Percentiles rank a stretch among this genome's conserved stretches.
phyloP scores from a whole-genome alignment of 2,888 invertebrate species.

The Helleia helle region DNA sequence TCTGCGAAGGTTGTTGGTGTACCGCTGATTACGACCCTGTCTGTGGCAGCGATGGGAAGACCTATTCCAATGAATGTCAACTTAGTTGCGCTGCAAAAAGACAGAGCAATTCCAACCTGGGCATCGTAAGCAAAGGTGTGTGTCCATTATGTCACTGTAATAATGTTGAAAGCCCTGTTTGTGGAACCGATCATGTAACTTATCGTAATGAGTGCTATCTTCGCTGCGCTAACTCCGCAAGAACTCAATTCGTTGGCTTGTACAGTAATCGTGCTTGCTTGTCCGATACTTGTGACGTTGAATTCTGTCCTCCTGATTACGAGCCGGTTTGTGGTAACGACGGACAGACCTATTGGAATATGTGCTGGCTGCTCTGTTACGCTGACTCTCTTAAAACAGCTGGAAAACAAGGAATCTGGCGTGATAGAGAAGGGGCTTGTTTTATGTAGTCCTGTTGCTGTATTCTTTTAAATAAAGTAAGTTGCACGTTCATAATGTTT shows the following conservation, averaged over 20 bases:
- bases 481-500: no score
- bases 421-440: slow-evolving; percentile 18
- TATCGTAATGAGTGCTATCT: slow-evolving; percentile 30
- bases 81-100: slow-evolving; percentile 24
- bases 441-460: no score
- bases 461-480: no score
- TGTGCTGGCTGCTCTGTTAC: slow-evolving; percentile 28
- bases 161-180: slow-evolving; percentile 26
- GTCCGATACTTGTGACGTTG: slow-evolving; percentile 17
- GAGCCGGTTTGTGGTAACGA: slow-evolving; percentile 31
- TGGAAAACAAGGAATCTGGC: background rate
- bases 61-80: slow-evolving; percentile 28
- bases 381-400: slow-evolving; percentile 20
- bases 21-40: slow-evolving; percentile 21
- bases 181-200: slow-evolving; percentile 29
- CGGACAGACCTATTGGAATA: slow-evolving; percentile 28
- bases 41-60: slow-evolving; percentile 27
- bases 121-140: slow-evolving; percentile 21
- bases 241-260: slow-evolving; percentile 15
- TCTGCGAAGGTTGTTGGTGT: slow-evolving; percentile 26
- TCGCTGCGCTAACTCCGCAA: slow-evolving; percentile 25
- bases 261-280: slow-evolving; percentile 23
- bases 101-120: slow-evolving; percentile 17
- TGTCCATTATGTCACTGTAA: slow-evolving; percentile 29
- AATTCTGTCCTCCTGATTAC: slow-evolving; percentile 20